A percentile compares a stretch with the other conserved stretches of the same genome.
Conservation (phyloP, 2,797 vertebrate species). For the Melanogrammus aeglefinus region DNA sequence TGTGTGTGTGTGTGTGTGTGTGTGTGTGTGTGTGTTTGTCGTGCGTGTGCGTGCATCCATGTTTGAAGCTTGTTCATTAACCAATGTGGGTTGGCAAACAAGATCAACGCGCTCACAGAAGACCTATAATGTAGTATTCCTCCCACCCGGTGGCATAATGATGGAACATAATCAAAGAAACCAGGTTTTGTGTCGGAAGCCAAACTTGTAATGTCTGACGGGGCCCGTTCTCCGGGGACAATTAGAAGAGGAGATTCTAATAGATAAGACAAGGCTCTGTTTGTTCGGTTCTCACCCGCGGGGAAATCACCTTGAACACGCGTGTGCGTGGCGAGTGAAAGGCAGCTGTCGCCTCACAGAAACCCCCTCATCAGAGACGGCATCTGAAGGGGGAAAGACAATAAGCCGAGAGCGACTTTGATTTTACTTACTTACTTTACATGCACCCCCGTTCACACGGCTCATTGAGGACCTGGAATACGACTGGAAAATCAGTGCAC, state of each 20-base stretch:
- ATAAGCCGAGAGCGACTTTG: constrained; percentile 63
- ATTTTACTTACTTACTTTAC: constrained; percentile 45
- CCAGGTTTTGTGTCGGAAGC: constrained; percentile 56
- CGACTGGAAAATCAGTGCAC: too few relatives aligned
- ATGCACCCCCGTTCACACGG: constrained; percentile 60
- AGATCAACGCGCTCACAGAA: constrained; percentile 65
- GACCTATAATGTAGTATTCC: constrained; percentile 64
- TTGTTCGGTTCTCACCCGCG: constrained; percentile 63
- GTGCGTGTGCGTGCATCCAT: too few relatives aligned
- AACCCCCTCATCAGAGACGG: constrained; percentile 48
- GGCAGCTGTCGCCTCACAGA: constrained; percentile 64
- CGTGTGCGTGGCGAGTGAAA: constrained; percentile 57
- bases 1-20: too few relatives aligned
- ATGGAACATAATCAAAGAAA: constrained; percentile 72
- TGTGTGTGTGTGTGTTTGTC: constrained; percentile 34
- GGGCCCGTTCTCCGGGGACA: constrained; percentile 60
- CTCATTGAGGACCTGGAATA: constrained; percentile 56
- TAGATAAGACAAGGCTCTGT: constrained; percentile 57
- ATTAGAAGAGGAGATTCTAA: constrained; percentile 62
- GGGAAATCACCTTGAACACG: constrained; percentile 62
- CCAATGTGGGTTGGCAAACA: constrained; percentile 61
- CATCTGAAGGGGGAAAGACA: constrained; percentile 50
- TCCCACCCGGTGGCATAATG: constrained; percentile 68
- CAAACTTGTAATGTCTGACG: constrained; percentile 54
- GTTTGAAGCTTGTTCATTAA: constrained; percentile 72